Evolutionary conservation across 2,113 vertebrate genomes (phyloP).

Genomic region (Ancistrus triradiatus): DNA sequence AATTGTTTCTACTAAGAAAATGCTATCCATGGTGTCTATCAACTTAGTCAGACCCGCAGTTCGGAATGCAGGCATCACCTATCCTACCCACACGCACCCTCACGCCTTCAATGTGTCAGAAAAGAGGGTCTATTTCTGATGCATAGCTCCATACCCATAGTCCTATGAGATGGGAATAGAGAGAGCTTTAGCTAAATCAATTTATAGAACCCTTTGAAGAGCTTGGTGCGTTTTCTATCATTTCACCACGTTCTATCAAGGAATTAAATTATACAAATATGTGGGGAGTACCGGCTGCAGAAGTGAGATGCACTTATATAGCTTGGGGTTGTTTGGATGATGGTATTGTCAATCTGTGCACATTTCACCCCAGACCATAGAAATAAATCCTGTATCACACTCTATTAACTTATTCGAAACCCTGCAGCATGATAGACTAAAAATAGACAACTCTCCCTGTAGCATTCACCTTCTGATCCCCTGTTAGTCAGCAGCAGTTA

Average conservation of each 20-base stretch:
- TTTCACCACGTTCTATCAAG: slow-evolving; percentile 15
- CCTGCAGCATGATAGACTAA: slow-evolving; percentile 35
- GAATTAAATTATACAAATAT: slow-evolving; percentile 61
- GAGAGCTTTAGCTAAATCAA: slow-evolving; percentile 62
- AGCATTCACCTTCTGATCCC: slow-evolving; percentile 3
- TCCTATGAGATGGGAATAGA: slow-evolving; percentile 52
- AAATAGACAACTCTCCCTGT: slow-evolving; percentile 3
- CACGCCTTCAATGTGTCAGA: slow-evolving; percentile 55
- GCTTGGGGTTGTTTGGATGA: slow-evolving; percentile 57
- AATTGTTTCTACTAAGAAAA: slow-evolving; percentile 62
- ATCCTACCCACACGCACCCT: neutral
- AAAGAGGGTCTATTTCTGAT: slow-evolving; percentile 63
- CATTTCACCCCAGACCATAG: slow-evolving; percentile 46
- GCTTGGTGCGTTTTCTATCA: slow-evolving; percentile 46
- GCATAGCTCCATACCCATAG: slow-evolving; percentile 52
- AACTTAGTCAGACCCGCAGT: slow-evolving; percentile 58
- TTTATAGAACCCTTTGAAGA: slow-evolving; percentile 62
- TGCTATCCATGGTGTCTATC: slow-evolving; percentile 59
- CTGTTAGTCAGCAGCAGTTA: slow-evolving; percentile 19
- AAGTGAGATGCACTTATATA: slow-evolving; percentile 43
- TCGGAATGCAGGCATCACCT: slow-evolving; percentile 51
- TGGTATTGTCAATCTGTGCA: slow-evolving; percentile 52
- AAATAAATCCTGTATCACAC: slow-evolving; percentile 56
- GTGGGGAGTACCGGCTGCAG: slow-evolving; percentile 51
- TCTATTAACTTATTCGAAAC: slow-evolving; percentile 55